Evolutionary conservation across 2,113 vertebrate species (phyloP).

Genomic region (Paratilapia polleni): DNA sequence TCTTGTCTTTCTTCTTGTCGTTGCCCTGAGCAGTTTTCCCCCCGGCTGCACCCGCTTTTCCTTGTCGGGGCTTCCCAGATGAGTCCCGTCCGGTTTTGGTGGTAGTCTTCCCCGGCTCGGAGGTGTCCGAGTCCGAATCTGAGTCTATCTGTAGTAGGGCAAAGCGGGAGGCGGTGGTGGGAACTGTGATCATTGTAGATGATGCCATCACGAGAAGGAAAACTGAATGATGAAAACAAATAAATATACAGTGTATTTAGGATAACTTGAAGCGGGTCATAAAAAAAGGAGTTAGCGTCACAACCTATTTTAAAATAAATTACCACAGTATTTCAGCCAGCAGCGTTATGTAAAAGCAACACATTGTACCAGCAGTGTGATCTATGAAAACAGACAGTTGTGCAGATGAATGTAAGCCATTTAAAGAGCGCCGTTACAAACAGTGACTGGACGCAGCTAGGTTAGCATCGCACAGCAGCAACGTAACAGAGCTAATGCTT

Average conservation of each 20-base stretch:
- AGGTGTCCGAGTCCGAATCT: conserved; percentile 86
- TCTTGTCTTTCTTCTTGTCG: conserved; percentile 91
- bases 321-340: fast-evolving
- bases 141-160: conserved; percentile 92
- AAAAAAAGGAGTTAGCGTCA: conserved; percentile 8
- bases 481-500: conserved; percentile 47
- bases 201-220: conserved; percentile 83
- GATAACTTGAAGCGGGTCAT: conserved; percentile 1
- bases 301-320: neutral
- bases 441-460: conserved; percentile 19
- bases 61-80: conserved; percentile 78
- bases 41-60: conserved; percentile 66
- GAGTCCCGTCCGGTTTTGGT: conserved; percentile 72
- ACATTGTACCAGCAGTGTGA: neutral
- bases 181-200: conserved; percentile 85
- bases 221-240: neutral
- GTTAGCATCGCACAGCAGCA: conserved; percentile 51
- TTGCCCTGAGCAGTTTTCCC: conserved; percentile 82
- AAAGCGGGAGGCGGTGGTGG: conserved; percentile 92
- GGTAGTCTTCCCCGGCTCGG: conserved; percentile 81
- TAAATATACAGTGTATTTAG: neutral
- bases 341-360: neutral
- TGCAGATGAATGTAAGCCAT: neutral
- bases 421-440: neutral
- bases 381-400: neutral